phyloP scores from a whole-genome alignment of 2,113 vertebrate species.

The Chloebia gouldiae region DNA sequence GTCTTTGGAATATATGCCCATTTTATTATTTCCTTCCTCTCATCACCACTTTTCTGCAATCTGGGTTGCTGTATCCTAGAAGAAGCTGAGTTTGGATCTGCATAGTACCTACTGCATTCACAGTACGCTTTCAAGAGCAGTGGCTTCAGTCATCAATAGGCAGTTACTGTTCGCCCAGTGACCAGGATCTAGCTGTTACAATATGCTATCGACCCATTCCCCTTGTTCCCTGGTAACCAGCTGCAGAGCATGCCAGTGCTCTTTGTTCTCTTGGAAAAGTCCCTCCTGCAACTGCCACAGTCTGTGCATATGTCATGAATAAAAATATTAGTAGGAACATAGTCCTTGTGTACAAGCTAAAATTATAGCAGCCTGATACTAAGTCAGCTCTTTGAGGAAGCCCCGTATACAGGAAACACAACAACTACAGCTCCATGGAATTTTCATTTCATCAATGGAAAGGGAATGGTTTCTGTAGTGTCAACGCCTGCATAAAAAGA shows the following conservation, averaged over 20 bases:
- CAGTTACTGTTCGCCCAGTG: not conserved
- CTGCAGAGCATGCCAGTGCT: not conserved
- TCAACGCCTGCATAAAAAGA: not conserved
- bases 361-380: not conserved
- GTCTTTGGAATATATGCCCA: not conserved
- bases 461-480: not conserved
- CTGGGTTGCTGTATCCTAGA: not conserved
- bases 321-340: not conserved
- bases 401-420: not conserved
- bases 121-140: not conserved
- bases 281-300: not conserved
- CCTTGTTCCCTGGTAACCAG: not conserved
- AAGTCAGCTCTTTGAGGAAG: not conserved
- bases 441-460: not conserved
- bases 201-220: not conserved
- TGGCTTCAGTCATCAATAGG: not conserved
- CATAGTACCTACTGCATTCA: not conserved
- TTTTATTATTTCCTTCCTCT: not conserved
- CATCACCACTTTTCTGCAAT: not conserved
- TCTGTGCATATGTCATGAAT: not conserved
- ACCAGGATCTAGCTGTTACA: not conserved
- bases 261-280: not conserved
- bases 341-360: rapidly evolving
- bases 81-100: not conserved
- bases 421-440: not conserved